Conservation (phyloP, 2,888 invertebrate species). For the Leptinotarsa peninsularis region DNA sequence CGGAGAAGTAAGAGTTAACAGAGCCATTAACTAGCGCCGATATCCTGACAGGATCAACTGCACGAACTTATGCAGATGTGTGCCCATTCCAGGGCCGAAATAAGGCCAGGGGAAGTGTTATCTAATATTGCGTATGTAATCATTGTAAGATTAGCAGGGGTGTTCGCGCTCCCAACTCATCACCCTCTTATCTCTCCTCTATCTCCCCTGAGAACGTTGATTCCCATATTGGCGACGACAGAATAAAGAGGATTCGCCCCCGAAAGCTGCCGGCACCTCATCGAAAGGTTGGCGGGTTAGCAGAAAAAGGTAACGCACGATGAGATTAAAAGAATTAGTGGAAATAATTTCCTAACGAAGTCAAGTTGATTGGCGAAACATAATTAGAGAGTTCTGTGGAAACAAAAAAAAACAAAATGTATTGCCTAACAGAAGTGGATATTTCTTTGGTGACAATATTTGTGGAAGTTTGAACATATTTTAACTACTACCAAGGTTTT, state of each 20-base stretch:
- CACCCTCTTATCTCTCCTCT: conserved; percentile 60
- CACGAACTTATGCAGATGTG: conserved; percentile 48
- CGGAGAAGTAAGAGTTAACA: conserved; percentile 49
- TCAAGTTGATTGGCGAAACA: no score
- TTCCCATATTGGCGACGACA: conserved; percentile 49
- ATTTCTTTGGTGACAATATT: no score
- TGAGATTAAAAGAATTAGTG: neutral
- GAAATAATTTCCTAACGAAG: neutral
- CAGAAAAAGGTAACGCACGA: conserved; percentile 24
- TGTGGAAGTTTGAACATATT: no score
- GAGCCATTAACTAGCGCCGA: conserved; percentile 48
- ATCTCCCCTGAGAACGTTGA: conserved; percentile 60
- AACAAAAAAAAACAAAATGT: no score
- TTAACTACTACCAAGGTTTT: no score
- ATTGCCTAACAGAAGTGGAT: no score
- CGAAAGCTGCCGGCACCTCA: conserved; percentile 22
- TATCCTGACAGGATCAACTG: conserved; percentile 47
- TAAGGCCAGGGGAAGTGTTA: conserved; percentile 59
- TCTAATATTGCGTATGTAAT: conserved; percentile 66
- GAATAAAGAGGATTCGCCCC: conserved; percentile 35
- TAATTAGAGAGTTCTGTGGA: no score
- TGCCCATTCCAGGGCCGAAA: conserved; percentile 30
- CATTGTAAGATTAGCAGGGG: conserved; percentile 66
- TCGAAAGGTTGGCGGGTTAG: conserved; percentile 38
- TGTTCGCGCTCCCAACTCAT: conserved; percentile 56